These are phyloP conservation scores for Pachypanchax playfairii DNA, from an alignment of 2,113 vertebrate genomes.

Conservation along the genomic window DNA sequence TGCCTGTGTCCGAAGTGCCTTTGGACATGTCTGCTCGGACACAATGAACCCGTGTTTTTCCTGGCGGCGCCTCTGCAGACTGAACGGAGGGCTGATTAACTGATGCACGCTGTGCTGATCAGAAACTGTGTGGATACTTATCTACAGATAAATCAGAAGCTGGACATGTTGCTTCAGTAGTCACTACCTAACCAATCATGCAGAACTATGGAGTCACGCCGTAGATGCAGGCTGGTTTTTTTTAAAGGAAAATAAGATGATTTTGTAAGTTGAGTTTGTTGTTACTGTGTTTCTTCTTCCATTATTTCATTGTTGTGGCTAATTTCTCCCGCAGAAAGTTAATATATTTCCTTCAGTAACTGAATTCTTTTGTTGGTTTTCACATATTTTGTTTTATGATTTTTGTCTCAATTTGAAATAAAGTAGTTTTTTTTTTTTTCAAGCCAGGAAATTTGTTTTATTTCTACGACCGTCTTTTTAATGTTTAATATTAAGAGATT, in stretches of 20 bases:
- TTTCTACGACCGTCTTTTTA: slow-evolving; percentile 20
- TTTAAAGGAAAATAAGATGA: slow-evolving; percentile 16
- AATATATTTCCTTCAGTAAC: slow-evolving; percentile 26
- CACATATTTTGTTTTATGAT: too few relatives aligned
- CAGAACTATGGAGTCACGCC: slow-evolving; percentile 40
- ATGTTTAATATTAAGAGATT: too few relatives aligned
- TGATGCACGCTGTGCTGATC: slow-evolving; percentile 13
- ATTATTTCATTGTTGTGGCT: slow-evolving; percentile 50
- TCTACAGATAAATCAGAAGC: slow-evolving; percentile 19
- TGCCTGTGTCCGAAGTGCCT: slow-evolving; percentile 68
- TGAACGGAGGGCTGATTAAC: slow-evolving; percentile 41
- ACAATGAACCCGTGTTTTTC: slow-evolving; percentile 29
- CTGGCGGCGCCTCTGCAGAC: slow-evolving; percentile 23
- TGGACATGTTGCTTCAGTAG: slow-evolving; percentile 34
- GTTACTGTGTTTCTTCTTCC: slow-evolving; percentile 4
- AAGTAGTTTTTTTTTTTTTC: slow-evolving; percentile 45
- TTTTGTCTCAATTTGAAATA: slow-evolving; percentile 45
- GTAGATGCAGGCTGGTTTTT: slow-evolving; percentile 53
- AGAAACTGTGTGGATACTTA: slow-evolving; percentile 15
- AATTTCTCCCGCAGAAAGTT: slow-evolving; percentile 34
- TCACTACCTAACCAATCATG: slow-evolving; percentile 40
- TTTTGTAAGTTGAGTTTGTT: slow-evolving; percentile 9
- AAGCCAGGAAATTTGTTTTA: slow-evolving; percentile 33
- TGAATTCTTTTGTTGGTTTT: slow-evolving; percentile 22
- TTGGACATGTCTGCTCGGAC: slow-evolving; percentile 52